Base-by-base conservation (phyloP, 1,140 invertebrate species). In the Contarinia nasturtii region DNA sequence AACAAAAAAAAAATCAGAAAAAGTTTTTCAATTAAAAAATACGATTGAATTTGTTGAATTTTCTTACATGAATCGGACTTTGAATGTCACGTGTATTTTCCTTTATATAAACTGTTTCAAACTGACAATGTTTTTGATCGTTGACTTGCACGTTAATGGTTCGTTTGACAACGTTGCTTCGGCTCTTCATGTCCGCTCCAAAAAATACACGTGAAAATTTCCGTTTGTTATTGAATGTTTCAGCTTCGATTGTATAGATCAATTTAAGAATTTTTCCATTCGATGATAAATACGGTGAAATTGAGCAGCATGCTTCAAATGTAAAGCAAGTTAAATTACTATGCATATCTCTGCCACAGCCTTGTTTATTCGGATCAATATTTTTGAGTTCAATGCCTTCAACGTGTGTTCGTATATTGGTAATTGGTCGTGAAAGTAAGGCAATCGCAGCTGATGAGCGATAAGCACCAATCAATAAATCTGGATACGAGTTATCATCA, bases 401-500 rank as follows among this genome's bases (percentile, higher is more conserved):
- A 12, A 75, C 67, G 21, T 74, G 72, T 8, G 82, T 84, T 53
- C 75, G 74, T 33, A 92, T 87, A 51, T 82, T 80, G 52, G 92
- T 88, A 36, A 94, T 90, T 42, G 87, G 87, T 50, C 87, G 72
- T 1, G 87, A 74, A 21, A 87, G 71, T 14, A 91, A 64, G 10
- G 80, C 71, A 1, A 86, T 50, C 18, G 53, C 57, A 0, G 59
- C 55, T 4, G 61, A 57, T 3, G 54, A 56, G 22, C 55, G 57
- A 27, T 87, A 92, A 20, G 89, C 86, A 46, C 91, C 91, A 21
- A 90, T 73, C 17, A 93, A 68, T 49, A 95, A 67, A 72, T 95
- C 91, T 1, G 89, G 85, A 67, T 95, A 96, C 12, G 80, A 82
- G 66, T 96, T 95, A 17, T 71, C 66, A 65, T 96, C 92, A 57